Base-by-base conservation (phyloP, 1,140 invertebrate species). In the Eurosta solidaginis region DNA sequence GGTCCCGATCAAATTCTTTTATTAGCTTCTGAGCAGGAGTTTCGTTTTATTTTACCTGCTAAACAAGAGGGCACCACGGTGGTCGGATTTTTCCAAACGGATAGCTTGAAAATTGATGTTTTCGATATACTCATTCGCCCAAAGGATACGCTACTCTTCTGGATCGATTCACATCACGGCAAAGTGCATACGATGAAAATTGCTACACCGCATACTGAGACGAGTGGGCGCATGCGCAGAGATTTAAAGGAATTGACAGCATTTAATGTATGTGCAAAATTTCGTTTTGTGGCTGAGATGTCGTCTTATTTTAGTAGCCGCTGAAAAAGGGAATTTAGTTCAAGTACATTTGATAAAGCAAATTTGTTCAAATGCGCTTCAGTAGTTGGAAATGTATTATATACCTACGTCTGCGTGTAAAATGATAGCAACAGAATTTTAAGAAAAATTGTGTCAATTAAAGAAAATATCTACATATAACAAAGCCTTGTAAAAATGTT, bases 11-110 rank as follows among this genome's bases (percentile, higher is more conserved):
- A 92, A 9, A 89, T 90, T 52, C 84, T 94, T 45, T 85, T 93
- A 40, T 83, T 94, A 4, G 91, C 92, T 0, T 91, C 89, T 36
- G 92, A 94, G 82, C 90, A 91, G 77, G 91, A 93, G 83, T 85
- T 94, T 45, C 84, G 90, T 9, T 88, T 91, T 40, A 89, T 93
- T 50, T 89, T 92, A 74, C 91, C 92, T 0, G 91, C 92, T 79
- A 92, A 92, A 80, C 88, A 90, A 68, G 89, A 90, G 80, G 88
- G 89, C 54, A 88, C 88, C 59, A 86, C 83, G 4, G 81, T 87
- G 6, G 83, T 88, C 1, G 87, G 86, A 6, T 86, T 85, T 77
- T 86, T 87, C 44, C 81, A 86, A 78, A 83, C 83, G 7, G 83
- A 87, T 4, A 86, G 85, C 42, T 77, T 88, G 0, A 89, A 91